Evolutionary conservation across 1,140 invertebrate species (phyloP), one percentile per base, ranked within the genome.

Genomic region (Homarus americanus): DNA sequence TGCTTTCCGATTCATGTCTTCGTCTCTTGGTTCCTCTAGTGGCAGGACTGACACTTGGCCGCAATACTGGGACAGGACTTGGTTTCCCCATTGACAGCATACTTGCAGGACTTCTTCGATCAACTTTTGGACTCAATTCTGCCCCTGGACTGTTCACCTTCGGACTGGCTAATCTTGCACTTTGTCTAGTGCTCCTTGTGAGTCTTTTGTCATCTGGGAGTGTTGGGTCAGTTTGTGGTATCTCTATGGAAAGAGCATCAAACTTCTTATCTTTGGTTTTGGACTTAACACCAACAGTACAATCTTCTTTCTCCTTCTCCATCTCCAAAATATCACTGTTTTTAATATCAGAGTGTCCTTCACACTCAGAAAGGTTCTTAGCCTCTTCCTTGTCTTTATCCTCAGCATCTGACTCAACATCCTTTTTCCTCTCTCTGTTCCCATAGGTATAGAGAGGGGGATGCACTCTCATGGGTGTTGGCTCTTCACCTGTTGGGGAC

Each of bases 381-480:
- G 75, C 38, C 32, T 93, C 92, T 82, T 93, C 83, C 63, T 90
- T 90, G 10, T 93, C 92, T 66, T 86, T 93, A 49, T 93, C 92
- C 41, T 93, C 92, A 80, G 87, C 78, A 83, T 93, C 92, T 49
- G 87, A 90, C n/a, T 93, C 92, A 15, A 93, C 78, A 36, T 93
- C 92, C 58, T 93, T 93, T 41, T 93, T 93, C 24, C 92, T 90
- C 38, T 93, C 92, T 53, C 91, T 91, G 53, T 93, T 93, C 4
- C 92, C 92, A 40, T 93, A 93, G 7, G 92, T 93, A 49, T 93
- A 93, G 40, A 93, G 84, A 40, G 92, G 92, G 40, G 92, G 92
- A 58, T 93, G 92, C 34, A 93, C 92, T 83, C 92, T 90, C 82
- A 93, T 88, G 44, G 92, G 92, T n/a, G 87, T 91, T 53, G 92